Evolutionary conservation across 2,113 vertebrate genomes (phyloP).

Genomic region (Tamias sibiricus): DNA sequence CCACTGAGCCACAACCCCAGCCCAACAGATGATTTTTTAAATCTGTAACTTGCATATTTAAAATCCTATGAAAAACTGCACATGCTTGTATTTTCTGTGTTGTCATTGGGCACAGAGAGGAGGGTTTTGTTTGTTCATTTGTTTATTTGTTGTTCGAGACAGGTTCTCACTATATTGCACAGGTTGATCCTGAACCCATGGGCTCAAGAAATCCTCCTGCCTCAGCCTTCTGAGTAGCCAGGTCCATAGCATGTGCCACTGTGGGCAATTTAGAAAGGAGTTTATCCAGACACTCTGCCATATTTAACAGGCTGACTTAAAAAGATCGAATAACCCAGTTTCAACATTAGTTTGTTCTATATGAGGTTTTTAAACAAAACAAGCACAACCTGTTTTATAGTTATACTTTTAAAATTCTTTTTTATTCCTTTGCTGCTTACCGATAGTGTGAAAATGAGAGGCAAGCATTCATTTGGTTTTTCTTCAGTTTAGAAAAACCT

Average conservation of each 20-base stretch:
- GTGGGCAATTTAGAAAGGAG: background rate
- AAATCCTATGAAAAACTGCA: background rate
- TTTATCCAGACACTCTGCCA: background rate
- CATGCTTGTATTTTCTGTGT: background rate
- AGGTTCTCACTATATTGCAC: too few relatives aligned
- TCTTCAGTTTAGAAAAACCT: background rate
- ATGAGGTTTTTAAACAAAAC: background rate
- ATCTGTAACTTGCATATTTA: background rate
- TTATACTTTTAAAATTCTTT: background rate
- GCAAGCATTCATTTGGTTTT: background rate
- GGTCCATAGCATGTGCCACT: background rate
- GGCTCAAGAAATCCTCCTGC: background rate
- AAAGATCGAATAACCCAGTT: background rate
- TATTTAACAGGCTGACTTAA: background rate
- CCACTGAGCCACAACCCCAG: too few relatives aligned
- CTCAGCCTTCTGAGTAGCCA: background rate
- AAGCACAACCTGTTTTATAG: background rate
- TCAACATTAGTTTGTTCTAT: background rate
- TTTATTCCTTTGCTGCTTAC: background rate
- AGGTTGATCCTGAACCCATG: too few relatives aligned
- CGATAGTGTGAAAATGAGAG: background rate
- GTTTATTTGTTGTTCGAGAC: too few relatives aligned
- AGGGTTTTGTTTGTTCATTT: too few relatives aligned
- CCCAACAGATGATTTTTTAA: background rate
- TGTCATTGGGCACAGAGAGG: too few relatives aligned